Conservation (phyloP, 2,888 invertebrate species). For the Eupeodes luniger region DNA sequence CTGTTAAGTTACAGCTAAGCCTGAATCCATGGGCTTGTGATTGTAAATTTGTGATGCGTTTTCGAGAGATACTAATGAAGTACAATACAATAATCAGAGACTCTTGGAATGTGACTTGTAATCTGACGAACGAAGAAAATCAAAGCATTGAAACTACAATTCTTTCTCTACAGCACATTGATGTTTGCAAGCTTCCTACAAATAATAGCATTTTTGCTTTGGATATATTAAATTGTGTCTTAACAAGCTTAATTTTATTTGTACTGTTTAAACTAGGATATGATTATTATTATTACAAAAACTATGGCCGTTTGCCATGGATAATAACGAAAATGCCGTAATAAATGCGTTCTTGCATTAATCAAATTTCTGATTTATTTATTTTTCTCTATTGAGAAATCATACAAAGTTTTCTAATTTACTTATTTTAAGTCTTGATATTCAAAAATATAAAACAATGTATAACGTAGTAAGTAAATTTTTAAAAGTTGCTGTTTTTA, state of each 20-base stretch:
- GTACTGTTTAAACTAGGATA: conserved; percentile 90
- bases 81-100: conserved; percentile 90
- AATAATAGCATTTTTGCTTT: conserved; percentile 87
- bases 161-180: conserved; percentile 87
- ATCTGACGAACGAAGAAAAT: conserved; percentile 86
- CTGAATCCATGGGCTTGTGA: conserved; percentile 93
- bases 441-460: too few species aligned
- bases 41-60: conserved; percentile 91
- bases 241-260: conserved; percentile 89
- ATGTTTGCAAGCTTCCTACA: conserved; percentile 87
- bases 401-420: too few species aligned
- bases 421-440: not conserved
- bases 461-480: too few species aligned
- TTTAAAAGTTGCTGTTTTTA: too few species aligned
- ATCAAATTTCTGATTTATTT: too few species aligned
- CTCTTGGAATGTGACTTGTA: conserved; percentile 89
- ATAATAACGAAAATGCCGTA: conserved; percentile 91
- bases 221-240: conserved; percentile 89
- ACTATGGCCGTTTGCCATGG: conserved; percentile 92
- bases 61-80: conserved; percentile 89
- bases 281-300: conserved; percentile 92
- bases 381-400: too few species aligned
- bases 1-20: conserved; percentile 89
- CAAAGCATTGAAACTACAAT: conserved; percentile 86
- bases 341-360: not conserved